Evolutionary conservation across 2,113 vertebrate genomes (phyloP).

Genomic region (Acrocephalus kingi): DNA sequence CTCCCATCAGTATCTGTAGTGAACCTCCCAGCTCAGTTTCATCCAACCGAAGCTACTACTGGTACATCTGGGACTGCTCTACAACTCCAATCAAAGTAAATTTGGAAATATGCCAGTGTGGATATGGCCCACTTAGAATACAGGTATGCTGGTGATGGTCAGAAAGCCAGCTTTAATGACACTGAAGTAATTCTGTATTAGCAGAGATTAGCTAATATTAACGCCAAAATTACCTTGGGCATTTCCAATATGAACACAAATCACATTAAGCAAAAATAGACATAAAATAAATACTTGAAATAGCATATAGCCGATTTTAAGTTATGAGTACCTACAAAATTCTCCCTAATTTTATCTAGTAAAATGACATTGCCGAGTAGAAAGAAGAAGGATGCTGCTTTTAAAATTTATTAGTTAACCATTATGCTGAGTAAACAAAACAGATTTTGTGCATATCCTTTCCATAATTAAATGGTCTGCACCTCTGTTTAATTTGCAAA

Average conservation of each 20-base stretch:
- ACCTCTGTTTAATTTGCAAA: slow-evolving; percentile 13
- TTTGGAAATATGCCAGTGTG: not conserved
- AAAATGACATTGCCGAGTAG: not conserved
- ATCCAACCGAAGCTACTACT: rapidly evolving
- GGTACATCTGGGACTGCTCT: not conserved
- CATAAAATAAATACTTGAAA: not conserved
- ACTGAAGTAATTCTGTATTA: not conserved
- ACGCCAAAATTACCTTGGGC: not conserved
- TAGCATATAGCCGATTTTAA: not conserved
- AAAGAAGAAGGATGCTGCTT: not conserved
- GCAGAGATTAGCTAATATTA: not conserved
- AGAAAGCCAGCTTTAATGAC: not conserved
- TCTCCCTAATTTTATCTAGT: not conserved
- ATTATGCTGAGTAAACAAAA: not conserved
- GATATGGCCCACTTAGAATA: not conserved
- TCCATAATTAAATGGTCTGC: not conserved
- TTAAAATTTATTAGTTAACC: not conserved
- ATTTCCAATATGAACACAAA: not conserved
- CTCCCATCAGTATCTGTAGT: not conserved
- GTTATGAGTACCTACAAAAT: not conserved
- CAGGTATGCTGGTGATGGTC: not conserved
- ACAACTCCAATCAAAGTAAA: not conserved
- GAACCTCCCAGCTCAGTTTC: not conserved
- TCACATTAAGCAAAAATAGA: not conserved
- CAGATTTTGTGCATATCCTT: not conserved